Evolutionary conservation across 2,113 vertebrate genomes (phyloP).

Genomic region (Tinamus guttatus): DNA sequence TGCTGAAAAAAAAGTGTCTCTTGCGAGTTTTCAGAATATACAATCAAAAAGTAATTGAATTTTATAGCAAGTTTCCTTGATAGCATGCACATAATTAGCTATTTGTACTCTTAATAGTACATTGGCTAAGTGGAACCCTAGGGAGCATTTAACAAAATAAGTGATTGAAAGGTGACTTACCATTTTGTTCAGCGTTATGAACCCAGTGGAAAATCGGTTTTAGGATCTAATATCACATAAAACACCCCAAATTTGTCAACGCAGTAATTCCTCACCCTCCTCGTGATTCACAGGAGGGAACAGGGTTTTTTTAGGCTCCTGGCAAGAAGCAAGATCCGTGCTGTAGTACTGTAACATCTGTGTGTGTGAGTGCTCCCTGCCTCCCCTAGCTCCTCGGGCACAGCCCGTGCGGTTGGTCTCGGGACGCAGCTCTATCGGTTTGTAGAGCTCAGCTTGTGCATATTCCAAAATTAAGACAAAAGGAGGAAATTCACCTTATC

Average conservation of each 20-base stretch:
- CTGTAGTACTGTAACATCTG: not conserved
- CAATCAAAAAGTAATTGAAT: not conserved
- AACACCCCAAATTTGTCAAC: not conserved
- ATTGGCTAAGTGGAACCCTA: not conserved
- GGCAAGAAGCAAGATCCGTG: not conserved
- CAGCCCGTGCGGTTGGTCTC: not conserved
- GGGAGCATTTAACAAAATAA: not conserved
- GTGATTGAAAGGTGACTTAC: not conserved
- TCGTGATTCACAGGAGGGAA: not conserved
- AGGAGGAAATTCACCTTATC: not conserved
- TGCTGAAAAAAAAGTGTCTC: not conserved
- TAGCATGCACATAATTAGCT: fast-evolving
- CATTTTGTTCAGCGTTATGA: not conserved
- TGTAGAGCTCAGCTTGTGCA: not conserved
- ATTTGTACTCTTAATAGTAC: not conserved
- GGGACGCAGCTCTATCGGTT: fast-evolving
- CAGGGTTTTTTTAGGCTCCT: not conserved
- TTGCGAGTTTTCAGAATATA: not conserved
- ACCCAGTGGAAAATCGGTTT: not conserved
- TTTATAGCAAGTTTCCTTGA: not conserved
- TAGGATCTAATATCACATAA: not conserved
- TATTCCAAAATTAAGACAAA: not conserved
- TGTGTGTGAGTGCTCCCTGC: not conserved
- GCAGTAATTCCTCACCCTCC: not conserved
- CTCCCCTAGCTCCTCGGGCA: not conserved